Evolutionary conservation across 2,888 invertebrate genomes (phyloP).

Genomic region (Sturmia bella): DNA sequence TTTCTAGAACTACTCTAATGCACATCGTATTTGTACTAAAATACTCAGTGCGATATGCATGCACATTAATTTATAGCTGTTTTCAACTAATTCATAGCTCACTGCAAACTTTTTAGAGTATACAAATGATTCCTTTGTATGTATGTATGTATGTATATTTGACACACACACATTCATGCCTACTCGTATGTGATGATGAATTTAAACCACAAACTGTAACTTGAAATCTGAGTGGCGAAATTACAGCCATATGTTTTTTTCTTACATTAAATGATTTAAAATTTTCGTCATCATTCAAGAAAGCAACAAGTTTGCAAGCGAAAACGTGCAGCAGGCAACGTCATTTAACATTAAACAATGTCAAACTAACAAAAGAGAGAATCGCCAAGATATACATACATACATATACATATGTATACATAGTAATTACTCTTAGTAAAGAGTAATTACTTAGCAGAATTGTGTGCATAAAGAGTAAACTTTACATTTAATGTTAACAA

Average conservation of each 20-base stretch:
- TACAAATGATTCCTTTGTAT: too few relatives aligned
- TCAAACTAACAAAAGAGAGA: conserved; percentile 9
- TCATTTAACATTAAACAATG: conserved; percentile 51
- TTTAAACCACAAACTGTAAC: neutral
- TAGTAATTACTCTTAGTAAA: too few relatives aligned
- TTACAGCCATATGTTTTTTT: neutral
- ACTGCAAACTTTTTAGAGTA: too few relatives aligned
- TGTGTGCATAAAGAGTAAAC: neutral
- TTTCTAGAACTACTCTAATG: too few relatives aligned
- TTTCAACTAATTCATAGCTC: too few relatives aligned
- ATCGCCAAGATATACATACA: neutral
- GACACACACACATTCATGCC: too few relatives aligned
- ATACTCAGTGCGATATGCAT: too few relatives aligned
- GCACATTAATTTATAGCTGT: too few relatives aligned
- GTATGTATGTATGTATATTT: too few relatives aligned
- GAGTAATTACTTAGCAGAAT: too few relatives aligned
- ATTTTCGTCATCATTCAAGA: conserved; percentile 22
- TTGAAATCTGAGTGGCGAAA: conserved; percentile 3
- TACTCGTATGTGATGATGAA: too few relatives aligned
- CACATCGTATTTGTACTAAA: too few relatives aligned
- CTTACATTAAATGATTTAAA: neutral
- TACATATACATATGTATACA: neutral
- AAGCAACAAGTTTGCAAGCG: conserved; percentile 29
- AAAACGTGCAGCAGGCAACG: conserved; percentile 27
- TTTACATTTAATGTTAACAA: neutral